These are phyloP conservation scores for Otolemur garnettii DNA, from an alignment of 2,113 vertebrate species.

Conservation along the genomic window DNA sequence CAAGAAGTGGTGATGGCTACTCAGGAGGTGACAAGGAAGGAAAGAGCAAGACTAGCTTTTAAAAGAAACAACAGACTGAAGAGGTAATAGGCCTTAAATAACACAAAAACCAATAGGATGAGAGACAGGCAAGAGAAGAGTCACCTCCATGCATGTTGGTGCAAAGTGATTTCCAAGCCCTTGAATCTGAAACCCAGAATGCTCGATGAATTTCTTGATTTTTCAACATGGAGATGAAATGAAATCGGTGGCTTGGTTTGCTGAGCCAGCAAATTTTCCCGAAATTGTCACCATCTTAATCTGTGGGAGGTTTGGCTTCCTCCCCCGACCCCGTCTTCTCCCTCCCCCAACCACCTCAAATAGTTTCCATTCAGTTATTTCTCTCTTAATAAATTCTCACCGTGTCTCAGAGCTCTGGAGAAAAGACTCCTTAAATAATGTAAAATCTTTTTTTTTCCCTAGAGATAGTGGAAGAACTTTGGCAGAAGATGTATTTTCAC, in stretches of 20 bases:
- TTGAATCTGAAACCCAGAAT: not conserved
- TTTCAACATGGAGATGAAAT: not conserved
- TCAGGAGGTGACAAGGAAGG: not conserved
- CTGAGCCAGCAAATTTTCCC: not conserved
- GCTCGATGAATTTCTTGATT: not conserved
- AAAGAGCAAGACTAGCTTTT: not conserved
- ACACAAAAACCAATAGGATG: not conserved
- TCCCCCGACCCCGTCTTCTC: not conserved
- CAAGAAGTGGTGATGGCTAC: too few species aligned
- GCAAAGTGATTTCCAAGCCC: not conserved
- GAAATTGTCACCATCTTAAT: not conserved
- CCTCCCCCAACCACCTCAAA: not conserved
- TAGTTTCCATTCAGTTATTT: rapidly evolving
- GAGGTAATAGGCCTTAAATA: not conserved
- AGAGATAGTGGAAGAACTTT: not conserved
- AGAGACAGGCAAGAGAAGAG: rapidly evolving
- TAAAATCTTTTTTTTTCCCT: not conserved
- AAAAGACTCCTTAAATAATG: not conserved
- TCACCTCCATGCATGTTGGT: not conserved
- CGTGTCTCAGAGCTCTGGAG: too few species aligned
- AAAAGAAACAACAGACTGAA: not conserved
- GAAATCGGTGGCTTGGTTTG: not conserved
- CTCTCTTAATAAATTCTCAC: not conserved
- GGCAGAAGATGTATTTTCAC: not conserved
- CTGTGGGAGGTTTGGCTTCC: rapidly evolving